Conservation (phyloP, 2,888 invertebrate genomes). For the Portevinia maculata region DNA sequence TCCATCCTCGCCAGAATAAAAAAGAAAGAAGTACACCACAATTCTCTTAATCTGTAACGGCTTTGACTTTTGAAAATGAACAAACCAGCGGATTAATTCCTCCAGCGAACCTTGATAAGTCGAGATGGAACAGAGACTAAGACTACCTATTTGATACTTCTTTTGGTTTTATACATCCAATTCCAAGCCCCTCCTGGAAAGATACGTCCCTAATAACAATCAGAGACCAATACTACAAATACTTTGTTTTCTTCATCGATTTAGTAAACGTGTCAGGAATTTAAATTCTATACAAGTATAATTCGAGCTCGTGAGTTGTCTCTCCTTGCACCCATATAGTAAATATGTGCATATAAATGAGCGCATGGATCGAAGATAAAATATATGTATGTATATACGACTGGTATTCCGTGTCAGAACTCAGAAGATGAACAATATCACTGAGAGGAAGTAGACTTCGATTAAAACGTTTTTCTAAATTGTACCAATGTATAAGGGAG, state of each 20-base stretch:
- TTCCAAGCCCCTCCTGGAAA: background rate
- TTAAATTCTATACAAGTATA: background rate
- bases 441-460: background rate
- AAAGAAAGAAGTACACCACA: too few species aligned
- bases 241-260: conserved; percentile 3
- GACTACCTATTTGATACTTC: background rate
- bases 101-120: too few species aligned
- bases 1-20: background rate
- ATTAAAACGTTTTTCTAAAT: background rate
- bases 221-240: conserved; percentile 2
- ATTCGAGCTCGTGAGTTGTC: background rate
- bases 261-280: conserved; percentile 6
- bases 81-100: too few species aligned
- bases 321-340: background rate
- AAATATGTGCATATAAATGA: conserved; percentile 5
- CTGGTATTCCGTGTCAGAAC: background rate
- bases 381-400: conserved; percentile 1
- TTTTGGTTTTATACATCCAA: background rate
- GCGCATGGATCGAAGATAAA: background rate
- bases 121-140: too few species aligned
- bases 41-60: too few species aligned
- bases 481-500: background rate
- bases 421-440: background rate
- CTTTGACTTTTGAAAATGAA: too few species aligned
- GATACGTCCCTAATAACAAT: background rate